Evolutionary conservation across 1,140 invertebrate genomes (phyloP), one percentile per base, ranked within the genome.

Genomic region (Danaus melanippus): DNA sequence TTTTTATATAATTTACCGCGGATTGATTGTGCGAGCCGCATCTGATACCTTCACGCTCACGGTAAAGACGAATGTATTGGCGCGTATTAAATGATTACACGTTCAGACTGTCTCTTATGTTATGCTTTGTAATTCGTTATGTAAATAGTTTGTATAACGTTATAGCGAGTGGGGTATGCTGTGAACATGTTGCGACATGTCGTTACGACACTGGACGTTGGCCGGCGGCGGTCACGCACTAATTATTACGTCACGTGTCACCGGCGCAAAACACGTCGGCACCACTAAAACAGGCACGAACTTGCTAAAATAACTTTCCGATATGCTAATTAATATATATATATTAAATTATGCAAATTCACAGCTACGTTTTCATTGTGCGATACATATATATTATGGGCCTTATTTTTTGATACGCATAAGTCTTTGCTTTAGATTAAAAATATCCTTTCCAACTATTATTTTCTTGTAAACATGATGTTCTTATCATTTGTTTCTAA

Each of bases 1-100:
- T 86, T 86, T 86, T 86, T 86, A 86, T 86, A 81, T 79, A 86
- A 86, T 86, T 86, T 86, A 76, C 76, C 71, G 63, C 72, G 75
- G 62, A 79, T 76, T 79, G 83, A 82, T 84, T 81, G 80, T 70
- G 64, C 54, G 67, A 62, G 56, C 64, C 68, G 59, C 65, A 71
- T 74, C 67, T 74, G 70, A 76, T 60, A 52, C 58, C 53, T 60
- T 51, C 46, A 55, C 52, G 43, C 32, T 46, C 42, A 46, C 46
- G 8, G 10, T 46, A 11, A 32, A 21, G 10, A 49, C 5, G 10
- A 32, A 21, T n/a, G n/a, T 32, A 32, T 32, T 7, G 2, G 21
- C 6, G 21, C 21, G 21, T 32, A 32, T 32, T 48, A 42, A 41
- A 53, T n/a, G 0, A 53, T 46, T 51, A 6, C n/a, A 6, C 45